These are phyloP conservation scores for Athalia cordata DNA, from an alignment of 2,888 invertebrate genomes.

Conservation along the genomic window DNA sequence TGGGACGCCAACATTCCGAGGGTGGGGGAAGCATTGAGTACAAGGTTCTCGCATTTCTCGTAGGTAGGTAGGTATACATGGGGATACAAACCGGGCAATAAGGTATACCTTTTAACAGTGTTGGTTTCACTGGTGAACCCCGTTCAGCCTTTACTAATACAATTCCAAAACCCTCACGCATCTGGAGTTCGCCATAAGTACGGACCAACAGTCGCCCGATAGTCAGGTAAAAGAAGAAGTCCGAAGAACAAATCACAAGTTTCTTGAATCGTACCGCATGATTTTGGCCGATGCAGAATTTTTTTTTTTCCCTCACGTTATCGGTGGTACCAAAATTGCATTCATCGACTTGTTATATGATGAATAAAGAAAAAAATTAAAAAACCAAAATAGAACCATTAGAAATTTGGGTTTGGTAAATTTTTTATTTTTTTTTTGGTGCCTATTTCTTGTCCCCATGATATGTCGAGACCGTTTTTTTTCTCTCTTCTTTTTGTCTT, in stretches of 20 bases:
- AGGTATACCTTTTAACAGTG: not conserved
- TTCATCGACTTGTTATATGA: too few species aligned
- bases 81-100: not conserved
- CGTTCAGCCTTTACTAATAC: not conserved
- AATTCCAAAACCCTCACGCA: too few species aligned
- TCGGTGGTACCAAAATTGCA: too few species aligned
- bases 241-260: too few species aligned
- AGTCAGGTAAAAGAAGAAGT: too few species aligned
- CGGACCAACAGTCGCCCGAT: too few species aligned
- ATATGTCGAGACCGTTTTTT: not conserved
- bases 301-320: too few species aligned
- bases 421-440: not conserved
- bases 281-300: too few species aligned
- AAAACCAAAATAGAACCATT: not conserved
- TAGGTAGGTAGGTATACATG: slow-evolving; percentile 26
- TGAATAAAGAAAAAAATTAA: not conserved
- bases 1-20: slow-evolving; percentile 17
- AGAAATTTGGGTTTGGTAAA: not conserved
- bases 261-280: too few species aligned
- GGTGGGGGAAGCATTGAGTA: slow-evolving; percentile 43
- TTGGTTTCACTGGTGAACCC: not conserved
- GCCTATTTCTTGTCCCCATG: not conserved
- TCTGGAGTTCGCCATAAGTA: too few species aligned
- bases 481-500: not conserved
- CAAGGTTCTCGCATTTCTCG: slow-evolving; percentile 44